Percentiles rank a stretch among this genome's conserved stretches.
phyloP scores from a whole-genome alignment of 2,888 invertebrate genomes.

The Scotopteryx bipunctaria region DNA sequence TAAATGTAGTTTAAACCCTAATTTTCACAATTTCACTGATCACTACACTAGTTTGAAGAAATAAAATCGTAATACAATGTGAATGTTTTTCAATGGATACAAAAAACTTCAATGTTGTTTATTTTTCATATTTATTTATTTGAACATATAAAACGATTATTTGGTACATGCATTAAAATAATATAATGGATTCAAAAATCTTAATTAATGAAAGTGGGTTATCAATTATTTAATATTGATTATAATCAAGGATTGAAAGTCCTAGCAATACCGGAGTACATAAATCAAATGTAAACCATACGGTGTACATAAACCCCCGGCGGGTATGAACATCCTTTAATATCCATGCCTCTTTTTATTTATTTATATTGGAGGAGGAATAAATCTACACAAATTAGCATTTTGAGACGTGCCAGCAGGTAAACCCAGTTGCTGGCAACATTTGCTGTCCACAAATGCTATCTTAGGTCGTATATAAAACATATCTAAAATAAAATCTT shows the following conservation, averaged over 20 bases:
- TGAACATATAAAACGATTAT: not conserved
- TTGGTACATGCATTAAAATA: slow-evolving; percentile 10
- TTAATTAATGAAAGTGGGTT: not conserved
- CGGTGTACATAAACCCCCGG: too few relatives aligned
- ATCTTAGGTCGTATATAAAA: too few relatives aligned
- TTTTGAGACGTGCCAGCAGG: slow-evolving; percentile 25
- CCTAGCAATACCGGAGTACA: too few relatives aligned
- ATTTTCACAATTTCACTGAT: slow-evolving; percentile 35
- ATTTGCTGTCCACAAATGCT: slow-evolving; percentile 33
- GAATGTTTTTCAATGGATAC: slow-evolving; percentile 22
- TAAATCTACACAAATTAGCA: not conserved
- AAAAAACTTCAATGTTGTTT: not conserved
- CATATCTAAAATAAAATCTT: too few relatives aligned
- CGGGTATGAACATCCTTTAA: not conserved
- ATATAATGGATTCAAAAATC: too few relatives aligned
- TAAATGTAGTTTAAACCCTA: slow-evolving; percentile 22
- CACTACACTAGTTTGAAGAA: slow-evolving; percentile 39
- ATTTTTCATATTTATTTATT: not conserved
- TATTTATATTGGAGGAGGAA: not conserved
- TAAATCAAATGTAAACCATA: too few relatives aligned
- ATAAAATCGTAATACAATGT: slow-evolving; percentile 30
- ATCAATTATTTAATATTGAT: too few relatives aligned
- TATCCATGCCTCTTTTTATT: not conserved
- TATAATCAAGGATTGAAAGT: too few relatives aligned
- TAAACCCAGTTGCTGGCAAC: slow-evolving; percentile 34